Base-by-base conservation (phyloP, 2,888 invertebrate species). In the Taenaris catops region DNA sequence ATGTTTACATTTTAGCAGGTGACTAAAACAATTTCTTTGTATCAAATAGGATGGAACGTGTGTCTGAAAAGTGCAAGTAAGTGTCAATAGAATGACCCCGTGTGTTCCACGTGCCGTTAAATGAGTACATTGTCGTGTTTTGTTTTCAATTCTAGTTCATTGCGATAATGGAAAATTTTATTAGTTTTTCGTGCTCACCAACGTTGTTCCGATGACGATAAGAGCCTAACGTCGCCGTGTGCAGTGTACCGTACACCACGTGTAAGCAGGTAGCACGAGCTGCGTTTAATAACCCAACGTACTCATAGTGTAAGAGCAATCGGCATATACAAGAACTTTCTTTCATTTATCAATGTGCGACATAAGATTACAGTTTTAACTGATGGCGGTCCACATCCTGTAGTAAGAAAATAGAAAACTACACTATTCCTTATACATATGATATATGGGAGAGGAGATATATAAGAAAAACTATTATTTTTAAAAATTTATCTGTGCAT, bases 151-250 rank as follows among this genome's bases (percentile, higher is more conserved):
- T 52, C 42, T 51, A 56, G 56, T 55, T 62, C 54, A 60, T 56
- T 51, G 48, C 60, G 58, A 69, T 69, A 68, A 64, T 68, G 65
- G 64, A 71, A 70, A 68, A 55, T 67, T 74, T 78, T 58, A 78
- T 75, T 69, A 51, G 51, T 62, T 70, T 72, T 73, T 64, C 70
- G 63, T 72, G 74, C 59, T 61, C 51, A 55, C 60, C 55, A 58
- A 64, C 70, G 66, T 65, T 65, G 60, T 70, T 67, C 60, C 60
- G 59, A 58, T 48, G 47, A 53, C 61, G 70, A 76, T 80, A 78
- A 78, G 63, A 55, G 52, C 48, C 41, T 58, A 61, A 58, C 61
- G 59, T 58, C 52, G 54, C 50, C 50, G 49, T 55, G 46, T 48
- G 50, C 58, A 60, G 50, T 56, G 60, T 62, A 57, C 54, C 55